Percentiles rank a stretch among this genome's conserved stretches.
Conservation (phyloP, 2,888 invertebrate genomes). For the Luperina testacea region DNA sequence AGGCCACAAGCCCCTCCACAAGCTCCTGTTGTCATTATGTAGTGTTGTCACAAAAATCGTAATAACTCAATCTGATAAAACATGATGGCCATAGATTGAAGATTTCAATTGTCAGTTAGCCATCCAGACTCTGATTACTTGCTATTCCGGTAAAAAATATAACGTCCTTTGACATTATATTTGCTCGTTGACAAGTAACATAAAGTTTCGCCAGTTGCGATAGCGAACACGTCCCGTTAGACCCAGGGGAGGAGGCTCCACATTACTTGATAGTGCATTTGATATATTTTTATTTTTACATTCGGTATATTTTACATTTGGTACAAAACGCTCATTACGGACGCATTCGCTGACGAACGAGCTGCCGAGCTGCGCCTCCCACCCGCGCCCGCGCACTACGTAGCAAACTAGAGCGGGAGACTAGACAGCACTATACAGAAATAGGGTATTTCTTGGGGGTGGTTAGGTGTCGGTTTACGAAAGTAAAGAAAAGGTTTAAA, state of each 20-base stretch:
- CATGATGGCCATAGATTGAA: not conserved
- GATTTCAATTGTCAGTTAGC: not conserved
- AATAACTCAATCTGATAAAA: not conserved
- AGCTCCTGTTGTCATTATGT: not conserved
- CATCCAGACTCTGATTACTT: not conserved
- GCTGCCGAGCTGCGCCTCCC: constrained; percentile 62
- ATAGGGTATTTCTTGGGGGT: not conserved
- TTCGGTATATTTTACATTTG: constrained; percentile 79
- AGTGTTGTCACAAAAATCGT: not conserved
- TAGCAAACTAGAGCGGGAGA: constrained; percentile 15
- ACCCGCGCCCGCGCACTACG: constrained; percentile 17
- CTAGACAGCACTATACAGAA: not conserved
- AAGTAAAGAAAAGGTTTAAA: too few species aligned
- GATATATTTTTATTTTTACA: constrained; percentile 86
- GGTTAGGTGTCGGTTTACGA: not conserved
- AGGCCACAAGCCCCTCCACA: not conserved
- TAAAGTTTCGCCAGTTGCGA: not conserved
- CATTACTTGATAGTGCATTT: constrained; percentile 75
- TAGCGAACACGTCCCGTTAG: constrained; percentile 17
- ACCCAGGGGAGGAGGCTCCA: constrained; percentile 26
- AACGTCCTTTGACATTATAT: too few species aligned
- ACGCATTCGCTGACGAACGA: constrained; percentile 88
- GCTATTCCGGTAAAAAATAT: not conserved
- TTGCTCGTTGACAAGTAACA: not conserved
- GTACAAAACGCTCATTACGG: constrained; percentile 85